These are phyloP conservation scores for Neuroscelio doddi DNA, from an alignment of 2,888 invertebrate genomes.

Conservation along the genomic window DNA sequence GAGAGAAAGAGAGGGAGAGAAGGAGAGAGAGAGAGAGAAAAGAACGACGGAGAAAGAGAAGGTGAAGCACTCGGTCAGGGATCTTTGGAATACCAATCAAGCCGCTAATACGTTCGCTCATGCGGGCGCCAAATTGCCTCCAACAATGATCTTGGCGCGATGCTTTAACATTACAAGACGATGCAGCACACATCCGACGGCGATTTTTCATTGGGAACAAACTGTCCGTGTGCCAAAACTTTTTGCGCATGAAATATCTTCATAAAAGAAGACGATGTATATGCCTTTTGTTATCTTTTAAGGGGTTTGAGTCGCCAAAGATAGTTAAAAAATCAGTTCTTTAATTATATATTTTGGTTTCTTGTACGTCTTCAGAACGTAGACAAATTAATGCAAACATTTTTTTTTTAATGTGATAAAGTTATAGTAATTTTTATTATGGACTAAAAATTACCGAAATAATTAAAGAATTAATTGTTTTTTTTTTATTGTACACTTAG, in stretches of 20 bases:
- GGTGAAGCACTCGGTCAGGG: slow-evolving; percentile 32
- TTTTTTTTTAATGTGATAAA: too few species aligned
- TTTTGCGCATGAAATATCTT: slow-evolving; percentile 33
- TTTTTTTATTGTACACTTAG: too few species aligned
- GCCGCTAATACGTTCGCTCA: slow-evolving; percentile 57
- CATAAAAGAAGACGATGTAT: background rate
- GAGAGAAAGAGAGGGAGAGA: slow-evolving; percentile 3
- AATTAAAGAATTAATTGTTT: too few species aligned
- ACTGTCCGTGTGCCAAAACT: slow-evolving; percentile 33
- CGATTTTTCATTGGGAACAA: slow-evolving; percentile 37
- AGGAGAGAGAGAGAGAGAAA: slow-evolving; percentile 13
- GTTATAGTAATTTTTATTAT: too few species aligned
- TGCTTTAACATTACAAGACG: slow-evolving; percentile 34
- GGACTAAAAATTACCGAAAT: too few species aligned
- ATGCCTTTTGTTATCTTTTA: background rate
- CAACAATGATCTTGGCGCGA: slow-evolving; percentile 42
- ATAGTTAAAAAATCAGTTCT: too few species aligned
- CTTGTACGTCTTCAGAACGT: too few species aligned
- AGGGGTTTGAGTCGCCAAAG: too few species aligned
- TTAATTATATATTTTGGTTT: too few species aligned
- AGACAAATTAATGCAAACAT: too few species aligned
- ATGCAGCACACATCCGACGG: slow-evolving; percentile 35
- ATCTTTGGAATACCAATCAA: slow-evolving; percentile 50
- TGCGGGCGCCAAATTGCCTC: slow-evolving; percentile 64
- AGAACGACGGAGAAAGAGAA: slow-evolving; percentile 21